Base-by-base conservation (phyloP, 2,888 invertebrate species). In the Agriopis marginaria region DNA sequence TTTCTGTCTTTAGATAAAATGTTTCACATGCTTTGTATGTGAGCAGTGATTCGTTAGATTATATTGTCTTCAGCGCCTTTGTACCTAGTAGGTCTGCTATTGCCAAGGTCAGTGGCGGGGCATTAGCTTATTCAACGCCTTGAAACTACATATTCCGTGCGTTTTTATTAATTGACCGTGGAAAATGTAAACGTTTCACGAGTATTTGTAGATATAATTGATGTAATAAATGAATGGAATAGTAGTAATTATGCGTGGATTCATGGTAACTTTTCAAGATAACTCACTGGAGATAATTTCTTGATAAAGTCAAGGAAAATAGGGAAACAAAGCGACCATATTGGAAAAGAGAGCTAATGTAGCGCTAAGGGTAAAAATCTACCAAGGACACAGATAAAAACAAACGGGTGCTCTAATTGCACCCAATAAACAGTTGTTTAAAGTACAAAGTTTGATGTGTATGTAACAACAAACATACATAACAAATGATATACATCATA, bases 141-240 rank as follows among this genome's bases (percentile, higher is more conserved):
- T 58, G 58, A 58, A 45, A 58, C 12, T 12, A 45, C 23, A 23
- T 32, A 23, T 8, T 5, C 23, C 47, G 58, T 45, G 45, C 58
- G 45, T 44, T 58, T 56, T 45, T 58, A 58, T 58, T 58, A 44
- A 58, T 58, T 32, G 58, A 45, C 45, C 58, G 45, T 58, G 14
- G 23, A 58, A 47, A 58, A 58, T 58, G 12, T n/a, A 10, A 58
- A 58, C 23, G 45, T 23, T 47, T 32, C 8, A 12, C 12, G 32
- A 32, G n/a, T 55, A 56, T 42, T 49, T 11, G 45, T 56, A 56
- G 44, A 44, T 44, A 23, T 17, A 44, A 56, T 56, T 55, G 55
- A 55, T 23, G 17, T 23, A 23, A 1, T 23, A 23, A 23, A 23
- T 23, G 17, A 23, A 23, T 17, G 17, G 44, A 7, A 23, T 56